These are phyloP conservation scores for Brachionus calyciflorus DNA, from an alignment of 1,140 invertebrate genomes.

Conservation along the genomic window DNA sequence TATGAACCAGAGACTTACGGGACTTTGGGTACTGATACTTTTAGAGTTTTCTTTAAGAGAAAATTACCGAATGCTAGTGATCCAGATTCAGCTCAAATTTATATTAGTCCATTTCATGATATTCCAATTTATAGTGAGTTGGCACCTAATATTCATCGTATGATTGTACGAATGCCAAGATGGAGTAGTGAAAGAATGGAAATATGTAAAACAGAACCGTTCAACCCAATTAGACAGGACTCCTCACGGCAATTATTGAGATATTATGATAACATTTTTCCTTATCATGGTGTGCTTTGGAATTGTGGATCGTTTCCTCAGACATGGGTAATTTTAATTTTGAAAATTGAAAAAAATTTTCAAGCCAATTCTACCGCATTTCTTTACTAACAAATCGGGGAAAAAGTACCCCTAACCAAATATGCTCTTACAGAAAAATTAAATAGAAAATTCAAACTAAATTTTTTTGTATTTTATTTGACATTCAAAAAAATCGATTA, in stretches of 20 bases:
- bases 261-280: conserved; percentile 96
- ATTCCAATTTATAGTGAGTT: conserved; percentile 78
- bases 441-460: too few relatives aligned
- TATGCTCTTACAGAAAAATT: too few relatives aligned
- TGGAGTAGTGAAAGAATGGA: conserved; percentile 99
- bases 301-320: conserved; percentile 97
- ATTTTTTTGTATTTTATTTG: too few relatives aligned
- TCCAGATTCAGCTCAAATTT: not conserved
- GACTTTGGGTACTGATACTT: not conserved
- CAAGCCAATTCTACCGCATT: too few relatives aligned
- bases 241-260: conserved; percentile 91
- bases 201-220: conserved; percentile 71
- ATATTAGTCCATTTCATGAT: conserved; percentile 94
- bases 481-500: too few relatives aligned
- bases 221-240: conserved; percentile 98
- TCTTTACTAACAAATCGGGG: too few relatives aligned
- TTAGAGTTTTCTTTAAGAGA: conserved; percentile 25
- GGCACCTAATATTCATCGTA: conserved; percentile 68
- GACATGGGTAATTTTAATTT: conserved; percentile 72
- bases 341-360: not conserved
- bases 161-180: conserved; percentile 96
- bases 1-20: conserved; percentile 7
- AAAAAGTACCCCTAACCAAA: too few relatives aligned
- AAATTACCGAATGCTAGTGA: conserved; percentile 13
- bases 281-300: conserved; percentile 99